Evolutionary conservation across 2,113 vertebrate genomes (phyloP), one percentile per base, ranked within the genome.

Genomic region (Pantherophis guttatus): DNA sequence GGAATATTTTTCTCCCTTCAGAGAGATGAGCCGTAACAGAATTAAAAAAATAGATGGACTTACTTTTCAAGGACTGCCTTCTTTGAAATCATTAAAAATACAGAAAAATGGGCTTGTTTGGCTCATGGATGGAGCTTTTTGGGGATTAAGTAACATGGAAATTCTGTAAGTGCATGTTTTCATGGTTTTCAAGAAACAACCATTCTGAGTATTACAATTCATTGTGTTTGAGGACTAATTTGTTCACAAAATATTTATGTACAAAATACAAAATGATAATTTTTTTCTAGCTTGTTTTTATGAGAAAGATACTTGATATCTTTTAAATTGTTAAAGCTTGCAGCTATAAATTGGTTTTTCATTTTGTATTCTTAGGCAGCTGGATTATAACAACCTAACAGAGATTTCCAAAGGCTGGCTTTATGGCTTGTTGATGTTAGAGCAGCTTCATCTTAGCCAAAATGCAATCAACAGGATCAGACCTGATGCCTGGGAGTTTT

Each of bases 321-420:
- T 93, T 85, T 75, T 75, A 17, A 75, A 75, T 75, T n/a, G 29
- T 33, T 75, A 75, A 75, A 33, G n/a, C 65, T 75, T 0, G 0
- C 17, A 6, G 0, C 0, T 58, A 2, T 17, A 23, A 90, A 91
- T 95, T 75, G 23, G n/a, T 19, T 70, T 95, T 96, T 94, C 54
- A 94, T 62, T 93, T 33, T 62, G 58, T 95, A 91, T 88, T 23
- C 96, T 86, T 97, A 99, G 99, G 98, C 98, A 99, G 96, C 97
- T 99, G 97, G 98, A 99, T 97, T 98, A 98, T 97, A 99, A 99
- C 98, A 99, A 99, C 97, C 97, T 99, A 94, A 99, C 99, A 52
- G 99, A 99, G 97, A 98, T 99, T 93, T 99, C 98, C 94, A 99
- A 99, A 95, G 99, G 99, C 95, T 99, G 99, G 99, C 98, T 99